These are phyloP conservation scores for Salticus scenicus DNA, from an alignment of 2,888 invertebrate species.

Conservation along the genomic window DNA sequence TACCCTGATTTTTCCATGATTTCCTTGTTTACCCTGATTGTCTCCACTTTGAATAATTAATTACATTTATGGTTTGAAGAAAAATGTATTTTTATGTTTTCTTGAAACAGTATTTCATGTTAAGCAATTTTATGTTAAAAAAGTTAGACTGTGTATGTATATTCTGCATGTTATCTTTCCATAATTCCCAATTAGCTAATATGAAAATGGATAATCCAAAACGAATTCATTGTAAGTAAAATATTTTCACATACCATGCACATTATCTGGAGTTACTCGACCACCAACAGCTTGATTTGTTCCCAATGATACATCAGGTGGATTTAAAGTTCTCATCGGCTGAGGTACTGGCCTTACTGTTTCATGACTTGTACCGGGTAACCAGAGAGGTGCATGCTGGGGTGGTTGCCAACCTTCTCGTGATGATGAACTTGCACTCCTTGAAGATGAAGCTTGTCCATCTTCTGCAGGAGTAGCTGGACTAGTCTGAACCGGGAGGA, in stretches of 20 bases:
- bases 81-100: too few species aligned
- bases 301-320: constrained; percentile 68
- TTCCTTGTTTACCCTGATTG: too few species aligned
- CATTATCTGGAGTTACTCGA: constrained; percentile 60
- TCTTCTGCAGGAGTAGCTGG: constrained; percentile 68
- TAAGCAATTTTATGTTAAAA: too few species aligned
- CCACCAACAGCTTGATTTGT: constrained; percentile 63
- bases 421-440: constrained; percentile 4
- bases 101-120: too few species aligned
- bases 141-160: too few species aligned
- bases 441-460: constrained; percentile 43
- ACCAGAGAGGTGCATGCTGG: constrained; percentile 23
- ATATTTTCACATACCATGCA: constrained; percentile 49
- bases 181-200: too few species aligned
- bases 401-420: constrained; percentile 49
- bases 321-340: constrained; percentile 57
- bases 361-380: constrained; percentile 20
- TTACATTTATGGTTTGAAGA: too few species aligned
- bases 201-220: too few species aligned
- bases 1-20: too few species aligned
- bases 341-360: constrained; percentile 34
- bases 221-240: too few species aligned
- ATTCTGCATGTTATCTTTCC: too few species aligned
- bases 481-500: constrained; percentile 67
- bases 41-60: too few species aligned